Conservation (phyloP, 1,140 invertebrate species). For the Ylistrum balloti region DNA sequence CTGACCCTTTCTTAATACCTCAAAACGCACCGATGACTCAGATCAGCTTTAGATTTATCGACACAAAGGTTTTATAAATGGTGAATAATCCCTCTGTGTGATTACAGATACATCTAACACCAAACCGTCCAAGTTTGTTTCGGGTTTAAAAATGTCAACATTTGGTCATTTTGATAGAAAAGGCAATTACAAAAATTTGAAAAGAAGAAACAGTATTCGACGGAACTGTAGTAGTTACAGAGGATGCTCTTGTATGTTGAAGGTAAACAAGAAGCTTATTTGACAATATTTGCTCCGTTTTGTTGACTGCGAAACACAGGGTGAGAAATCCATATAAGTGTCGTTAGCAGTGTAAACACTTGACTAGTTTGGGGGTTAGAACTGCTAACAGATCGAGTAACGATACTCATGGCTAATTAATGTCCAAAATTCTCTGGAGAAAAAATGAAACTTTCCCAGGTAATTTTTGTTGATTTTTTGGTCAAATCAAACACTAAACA, state of each 20-base stretch:
- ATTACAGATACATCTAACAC: neutral
- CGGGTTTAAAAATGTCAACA: constrained; percentile 32
- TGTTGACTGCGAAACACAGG: neutral
- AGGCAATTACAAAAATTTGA: constrained; percentile 1
- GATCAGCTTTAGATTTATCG: neutral
- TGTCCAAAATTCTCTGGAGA: neutral
- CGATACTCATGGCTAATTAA: neutral
- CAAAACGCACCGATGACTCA: neutral
- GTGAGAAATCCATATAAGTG: constrained; percentile 21
- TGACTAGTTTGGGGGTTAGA: neutral
- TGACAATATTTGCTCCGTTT: neutral
- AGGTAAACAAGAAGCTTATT: neutral
- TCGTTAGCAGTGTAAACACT: constrained; percentile 7
- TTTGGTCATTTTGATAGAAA: neutral
- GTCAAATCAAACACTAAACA: neutral
- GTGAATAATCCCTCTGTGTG: neutral
- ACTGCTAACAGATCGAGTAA: neutral
- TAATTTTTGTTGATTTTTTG: neutral
- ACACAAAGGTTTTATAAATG: neutral
- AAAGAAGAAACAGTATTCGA: neutral
- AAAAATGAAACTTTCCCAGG: constrained; percentile 28
- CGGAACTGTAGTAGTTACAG: neutral
- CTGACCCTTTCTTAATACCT: neutral
- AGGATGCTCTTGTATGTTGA: neutral
- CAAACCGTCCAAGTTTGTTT: neutral